A percentile compares a stretch with the other conserved stretches of the same genome.
These are phyloP conservation scores for Stictonetta naevosa DNA, from an alignment of 2,113 vertebrate species.

Conservation along the genomic window DNA sequence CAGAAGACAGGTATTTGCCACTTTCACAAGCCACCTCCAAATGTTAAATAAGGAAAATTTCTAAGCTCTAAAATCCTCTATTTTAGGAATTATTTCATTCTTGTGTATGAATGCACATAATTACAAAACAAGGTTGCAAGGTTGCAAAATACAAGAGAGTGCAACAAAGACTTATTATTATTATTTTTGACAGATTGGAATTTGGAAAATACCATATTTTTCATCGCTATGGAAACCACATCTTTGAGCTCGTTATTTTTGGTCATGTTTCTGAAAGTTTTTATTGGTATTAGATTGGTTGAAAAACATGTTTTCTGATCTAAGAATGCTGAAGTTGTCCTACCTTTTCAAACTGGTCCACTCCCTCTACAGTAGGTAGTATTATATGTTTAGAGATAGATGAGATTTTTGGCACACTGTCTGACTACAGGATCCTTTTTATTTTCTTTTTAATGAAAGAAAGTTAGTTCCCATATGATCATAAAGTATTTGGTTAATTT, in stretches of 20 bases:
- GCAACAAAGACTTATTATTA: background rate
- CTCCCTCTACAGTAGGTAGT: background rate
- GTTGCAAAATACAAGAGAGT: background rate
- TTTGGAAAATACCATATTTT: background rate
- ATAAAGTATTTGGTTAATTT: background rate
- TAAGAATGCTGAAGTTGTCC: background rate
- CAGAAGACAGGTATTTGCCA: background rate
- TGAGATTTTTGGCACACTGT: background rate
- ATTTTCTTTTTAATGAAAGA: background rate
- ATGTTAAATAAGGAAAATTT: background rate
- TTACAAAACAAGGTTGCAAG: background rate
- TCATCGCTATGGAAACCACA: constrained; percentile 37
- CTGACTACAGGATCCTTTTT: background rate
- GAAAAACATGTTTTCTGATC: background rate
- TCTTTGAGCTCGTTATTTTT: constrained; percentile 8
- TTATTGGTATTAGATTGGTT: background rate
- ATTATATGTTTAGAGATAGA: background rate
- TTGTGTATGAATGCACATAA: background rate
- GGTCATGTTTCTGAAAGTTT: background rate
- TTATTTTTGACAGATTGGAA: background rate
- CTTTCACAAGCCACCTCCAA: background rate
- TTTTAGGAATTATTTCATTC: background rate
- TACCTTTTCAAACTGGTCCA: background rate
- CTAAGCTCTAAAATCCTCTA: background rate
- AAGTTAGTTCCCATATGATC: background rate